phyloP scores from a whole-genome alignment of 2,888 invertebrate species.

The Diplolepis rosae region DNA sequence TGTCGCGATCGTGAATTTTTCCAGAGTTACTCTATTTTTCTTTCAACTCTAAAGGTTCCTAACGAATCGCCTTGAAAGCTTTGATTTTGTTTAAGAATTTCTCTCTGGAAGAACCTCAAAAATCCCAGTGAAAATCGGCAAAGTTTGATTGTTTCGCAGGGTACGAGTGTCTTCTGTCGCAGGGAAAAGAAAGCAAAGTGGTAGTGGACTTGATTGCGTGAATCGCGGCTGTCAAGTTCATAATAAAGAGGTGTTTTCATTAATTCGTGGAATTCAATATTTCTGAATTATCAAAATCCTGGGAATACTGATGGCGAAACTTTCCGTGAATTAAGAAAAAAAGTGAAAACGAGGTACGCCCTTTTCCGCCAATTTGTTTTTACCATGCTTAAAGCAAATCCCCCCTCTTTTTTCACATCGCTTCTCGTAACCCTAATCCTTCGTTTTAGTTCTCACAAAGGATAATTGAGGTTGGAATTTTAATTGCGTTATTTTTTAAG shows the following conservation, averaged over 20 bases:
- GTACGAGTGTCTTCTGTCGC: constrained; percentile 23
- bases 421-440: neutral
- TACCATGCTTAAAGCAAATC: neutral
- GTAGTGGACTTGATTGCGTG: neutral
- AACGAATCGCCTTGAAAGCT: neutral
- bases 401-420: constrained; percentile 4
- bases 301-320: neutral
- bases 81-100: neutral
- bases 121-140: constrained; percentile 7
- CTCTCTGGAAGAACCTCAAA: neutral
- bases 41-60: neutral
- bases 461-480: neutral
- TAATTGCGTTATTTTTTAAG: neutral
- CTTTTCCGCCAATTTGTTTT: constrained; percentile 33
- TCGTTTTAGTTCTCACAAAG: neutral
- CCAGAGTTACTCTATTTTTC: constrained; percentile 47
- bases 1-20: constrained; percentile 62
- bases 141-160: constrained; percentile 32
- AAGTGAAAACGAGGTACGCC: constrained; percentile 32
- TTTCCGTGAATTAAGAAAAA: neutral
- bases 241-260: neutral
- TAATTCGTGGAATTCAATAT: neutral
- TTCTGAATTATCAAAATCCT: neutral
- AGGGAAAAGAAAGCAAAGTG: constrained; percentile 18
- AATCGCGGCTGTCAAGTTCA: constrained; percentile 28